A percentile compares a stretch with the other conserved stretches of the same genome.
Conservation (phyloP, 1,140 invertebrate species). For the Lithobius niger region DNA sequence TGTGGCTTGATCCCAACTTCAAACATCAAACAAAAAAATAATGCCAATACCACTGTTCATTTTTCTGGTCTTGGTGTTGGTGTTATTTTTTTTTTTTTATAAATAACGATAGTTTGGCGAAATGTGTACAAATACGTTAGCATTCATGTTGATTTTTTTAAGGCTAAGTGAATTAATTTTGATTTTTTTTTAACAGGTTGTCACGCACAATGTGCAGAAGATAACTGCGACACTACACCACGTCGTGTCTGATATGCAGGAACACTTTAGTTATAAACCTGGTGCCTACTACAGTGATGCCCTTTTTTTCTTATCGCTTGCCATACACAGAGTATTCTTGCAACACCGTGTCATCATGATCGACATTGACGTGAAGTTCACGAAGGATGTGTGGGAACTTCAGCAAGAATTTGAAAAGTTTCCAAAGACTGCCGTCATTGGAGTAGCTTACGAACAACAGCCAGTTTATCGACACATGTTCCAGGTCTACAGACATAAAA, state of each 20-base stretch:
- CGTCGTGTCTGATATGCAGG: slow-evolving; percentile 52
- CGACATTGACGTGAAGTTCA: slow-evolving; percentile 66
- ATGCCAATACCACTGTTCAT: too few species aligned
- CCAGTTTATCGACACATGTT: slow-evolving; percentile 69
- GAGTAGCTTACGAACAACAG: slow-evolving; percentile 58
- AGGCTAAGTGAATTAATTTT: too few species aligned
- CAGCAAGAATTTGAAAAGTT: slow-evolving; percentile 54
- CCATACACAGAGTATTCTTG: slow-evolving; percentile 50
- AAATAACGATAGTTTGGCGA: too few species aligned
- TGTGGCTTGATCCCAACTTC: too few species aligned
- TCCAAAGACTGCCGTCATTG: slow-evolving; percentile 47
- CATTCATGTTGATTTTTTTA: too few species aligned
- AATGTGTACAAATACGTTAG: too few species aligned
- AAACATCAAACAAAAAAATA: too few species aligned
- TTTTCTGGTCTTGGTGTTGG: too few species aligned
- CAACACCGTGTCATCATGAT: slow-evolving; percentile 53
- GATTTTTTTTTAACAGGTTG: slow-evolving; percentile 34
- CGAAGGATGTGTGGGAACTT: slow-evolving; percentile 49
- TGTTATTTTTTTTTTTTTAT: too few species aligned
- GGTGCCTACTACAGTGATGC: slow-evolving; percentile 70
- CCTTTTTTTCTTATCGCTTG: slow-evolving; percentile 65
- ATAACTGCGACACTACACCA: slow-evolving; percentile 44
- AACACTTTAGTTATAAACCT: slow-evolving; percentile 58
- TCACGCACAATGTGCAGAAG: slow-evolving; percentile 46
- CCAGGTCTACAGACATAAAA: slow-evolving; percentile 46